Percentiles rank a stretch among this genome's conserved stretches.
Conservation (phyloP, 2,888 invertebrate genomes). For the Zhuqinia jingwanae region DNA sequence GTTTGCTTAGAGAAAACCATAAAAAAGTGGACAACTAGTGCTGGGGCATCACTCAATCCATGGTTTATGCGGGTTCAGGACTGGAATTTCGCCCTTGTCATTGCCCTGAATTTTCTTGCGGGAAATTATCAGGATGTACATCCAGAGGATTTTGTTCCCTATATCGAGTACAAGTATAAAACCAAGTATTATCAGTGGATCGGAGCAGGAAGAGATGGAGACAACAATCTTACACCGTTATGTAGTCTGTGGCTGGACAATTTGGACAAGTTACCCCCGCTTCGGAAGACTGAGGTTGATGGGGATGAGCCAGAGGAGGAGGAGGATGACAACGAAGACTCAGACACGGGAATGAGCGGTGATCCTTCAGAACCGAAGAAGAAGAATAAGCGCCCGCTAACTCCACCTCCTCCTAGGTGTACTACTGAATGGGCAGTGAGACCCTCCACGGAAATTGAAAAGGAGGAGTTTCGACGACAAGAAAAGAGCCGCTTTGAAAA, state of each 20-base stretch:
- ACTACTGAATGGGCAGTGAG: constrained; percentile 92
- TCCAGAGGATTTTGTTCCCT: constrained; percentile 94
- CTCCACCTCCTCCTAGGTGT: constrained; percentile 84
- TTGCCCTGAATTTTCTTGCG: constrained; percentile 91
- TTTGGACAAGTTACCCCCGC: constrained; percentile 76
- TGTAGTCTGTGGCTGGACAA: constrained; percentile 78
- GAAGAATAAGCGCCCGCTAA: constrained; percentile 78
- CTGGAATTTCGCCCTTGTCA: constrained; percentile 88
- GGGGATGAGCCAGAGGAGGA: constrained; percentile 79
- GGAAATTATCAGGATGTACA: constrained; percentile 88
- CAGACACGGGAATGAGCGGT: constrained; percentile 78
- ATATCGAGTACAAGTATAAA: constrained; percentile 91
- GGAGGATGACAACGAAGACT: constrained; percentile 80
- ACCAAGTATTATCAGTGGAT: constrained; percentile 93
- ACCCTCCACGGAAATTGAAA: constrained; percentile 89
- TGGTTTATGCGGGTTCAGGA: constrained; percentile 87
- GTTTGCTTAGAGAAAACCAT: constrained; percentile 89
- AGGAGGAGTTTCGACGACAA: constrained; percentile 86
- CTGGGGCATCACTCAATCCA: constrained; percentile 90
- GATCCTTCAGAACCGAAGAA: constrained; percentile 42
- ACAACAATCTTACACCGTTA: constrained; percentile 76
- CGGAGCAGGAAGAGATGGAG: constrained; percentile 91
- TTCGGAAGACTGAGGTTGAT: constrained; percentile 78
- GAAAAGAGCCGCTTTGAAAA: constrained; percentile 92
- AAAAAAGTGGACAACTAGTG: constrained; percentile 88